phyloP scores from a whole-genome alignment of 2,888 invertebrate species.

The Andrena hattorfiana region DNA sequence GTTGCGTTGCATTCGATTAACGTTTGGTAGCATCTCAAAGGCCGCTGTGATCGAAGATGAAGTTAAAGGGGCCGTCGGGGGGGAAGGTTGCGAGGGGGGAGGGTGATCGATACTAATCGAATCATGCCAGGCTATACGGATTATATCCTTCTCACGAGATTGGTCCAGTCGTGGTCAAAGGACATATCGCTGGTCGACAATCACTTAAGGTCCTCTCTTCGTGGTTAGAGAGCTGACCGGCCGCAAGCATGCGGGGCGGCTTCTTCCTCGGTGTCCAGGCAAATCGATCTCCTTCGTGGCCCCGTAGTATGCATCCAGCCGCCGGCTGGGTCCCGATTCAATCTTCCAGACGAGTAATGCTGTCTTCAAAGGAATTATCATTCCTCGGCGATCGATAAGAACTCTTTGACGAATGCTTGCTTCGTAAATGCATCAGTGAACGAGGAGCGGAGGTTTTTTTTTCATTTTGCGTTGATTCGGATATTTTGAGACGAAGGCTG shows the following conservation, averaged over 20 bases:
- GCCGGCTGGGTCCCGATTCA: constrained; percentile 23
- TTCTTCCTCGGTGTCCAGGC: constrained; percentile 50
- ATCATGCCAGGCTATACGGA: constrained; percentile 71
- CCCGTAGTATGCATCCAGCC: constrained; percentile 3
- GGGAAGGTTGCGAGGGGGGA: background rate
- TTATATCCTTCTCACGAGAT: constrained; percentile 67
- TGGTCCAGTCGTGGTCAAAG: constrained; percentile 62
- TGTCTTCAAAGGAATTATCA: constrained; percentile 49
- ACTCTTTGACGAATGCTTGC: background rate
- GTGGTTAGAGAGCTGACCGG: constrained; percentile 45
- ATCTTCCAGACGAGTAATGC: constrained; percentile 48
- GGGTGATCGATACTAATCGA: constrained; percentile 74
- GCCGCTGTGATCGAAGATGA: constrained; percentile 54
- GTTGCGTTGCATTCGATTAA: constrained; percentile 39
- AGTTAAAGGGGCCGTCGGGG: background rate
- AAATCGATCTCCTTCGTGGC: constrained; percentile 58
- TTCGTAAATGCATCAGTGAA: background rate
- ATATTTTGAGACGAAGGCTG: background rate
- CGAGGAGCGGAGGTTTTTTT: background rate
- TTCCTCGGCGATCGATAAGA: constrained; percentile 29
- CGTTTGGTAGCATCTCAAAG: constrained; percentile 53
- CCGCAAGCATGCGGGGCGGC: constrained; percentile 51
- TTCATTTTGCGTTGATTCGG: background rate
- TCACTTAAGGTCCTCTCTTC: constrained; percentile 63
- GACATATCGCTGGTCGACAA: constrained; percentile 63